These are phyloP conservation scores for Glaucomys volans DNA, from an alignment of 2,113 vertebrate genomes.

Conservation along the genomic window DNA sequence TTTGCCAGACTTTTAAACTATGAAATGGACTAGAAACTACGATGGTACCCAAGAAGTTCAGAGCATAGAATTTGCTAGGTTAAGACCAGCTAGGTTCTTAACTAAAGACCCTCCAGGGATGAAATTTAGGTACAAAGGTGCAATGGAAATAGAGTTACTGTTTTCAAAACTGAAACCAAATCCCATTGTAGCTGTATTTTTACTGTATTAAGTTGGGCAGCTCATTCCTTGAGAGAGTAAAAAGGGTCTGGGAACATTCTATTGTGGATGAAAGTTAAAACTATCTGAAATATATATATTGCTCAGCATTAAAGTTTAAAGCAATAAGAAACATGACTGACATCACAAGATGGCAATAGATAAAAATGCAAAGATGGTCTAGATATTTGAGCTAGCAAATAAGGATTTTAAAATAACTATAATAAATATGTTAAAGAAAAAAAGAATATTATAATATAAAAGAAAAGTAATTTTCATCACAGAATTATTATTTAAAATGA, in stretches of 20 bases:
- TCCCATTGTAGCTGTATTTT: background rate
- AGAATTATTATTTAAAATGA: background rate
- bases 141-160: background rate
- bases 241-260: background rate
- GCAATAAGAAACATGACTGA: background rate
- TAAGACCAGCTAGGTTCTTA: background rate
- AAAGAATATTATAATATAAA: background rate
- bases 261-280: background rate
- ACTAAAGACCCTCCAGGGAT: background rate
- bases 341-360: background rate
- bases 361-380: background rate
- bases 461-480: background rate
- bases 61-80: background rate
- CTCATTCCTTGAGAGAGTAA: background rate
- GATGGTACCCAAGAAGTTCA: background rate
- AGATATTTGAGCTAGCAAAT: background rate
- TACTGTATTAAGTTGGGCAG: background rate
- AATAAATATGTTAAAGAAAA: background rate
- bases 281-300: background rate
- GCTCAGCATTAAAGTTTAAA: background rate
- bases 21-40: background rate
- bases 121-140: background rate
- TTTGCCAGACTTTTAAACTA: background rate
- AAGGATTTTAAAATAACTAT: background rate
- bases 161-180: background rate